Evolutionary conservation across 2,113 vertebrate genomes (phyloP).

Genomic region (Patagioenas fasciata): DNA sequence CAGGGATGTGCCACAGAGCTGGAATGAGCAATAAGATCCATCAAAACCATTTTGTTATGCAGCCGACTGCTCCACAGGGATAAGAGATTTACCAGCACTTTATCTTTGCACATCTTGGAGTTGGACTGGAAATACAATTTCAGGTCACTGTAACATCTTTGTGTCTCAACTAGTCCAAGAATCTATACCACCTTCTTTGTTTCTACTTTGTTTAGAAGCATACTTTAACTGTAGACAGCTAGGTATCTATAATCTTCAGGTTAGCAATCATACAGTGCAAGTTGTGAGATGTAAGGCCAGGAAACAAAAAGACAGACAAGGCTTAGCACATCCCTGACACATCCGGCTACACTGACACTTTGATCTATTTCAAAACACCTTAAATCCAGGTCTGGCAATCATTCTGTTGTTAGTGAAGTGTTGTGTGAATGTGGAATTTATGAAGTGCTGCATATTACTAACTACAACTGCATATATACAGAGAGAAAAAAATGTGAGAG

Average conservation of each 20-base stretch:
- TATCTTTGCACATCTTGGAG: background rate
- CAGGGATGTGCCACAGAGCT: background rate
- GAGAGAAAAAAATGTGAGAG: background rate
- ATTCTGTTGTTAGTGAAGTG: background rate
- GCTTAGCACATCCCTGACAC: background rate
- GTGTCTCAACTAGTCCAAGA: background rate
- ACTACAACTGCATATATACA: background rate
- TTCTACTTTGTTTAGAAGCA: background rate
- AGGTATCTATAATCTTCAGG: background rate
- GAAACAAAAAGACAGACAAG: background rate
- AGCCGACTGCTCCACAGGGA: background rate
- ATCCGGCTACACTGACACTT: background rate
- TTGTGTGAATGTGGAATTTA: background rate
- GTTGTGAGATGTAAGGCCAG: background rate
- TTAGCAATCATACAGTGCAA: background rate
- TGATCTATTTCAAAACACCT: background rate
- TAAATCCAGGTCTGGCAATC: background rate
- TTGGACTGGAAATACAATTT: background rate
- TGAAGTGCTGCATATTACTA: background rate
- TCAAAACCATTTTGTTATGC: background rate
- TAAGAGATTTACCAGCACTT: background rate
- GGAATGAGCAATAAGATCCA: background rate
- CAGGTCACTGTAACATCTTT: background rate
- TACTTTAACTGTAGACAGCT: background rate
- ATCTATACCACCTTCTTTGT: background rate